Evolutionary conservation across 2,888 invertebrate species (phyloP).

Genomic region (Lutraria lutraria): DNA sequence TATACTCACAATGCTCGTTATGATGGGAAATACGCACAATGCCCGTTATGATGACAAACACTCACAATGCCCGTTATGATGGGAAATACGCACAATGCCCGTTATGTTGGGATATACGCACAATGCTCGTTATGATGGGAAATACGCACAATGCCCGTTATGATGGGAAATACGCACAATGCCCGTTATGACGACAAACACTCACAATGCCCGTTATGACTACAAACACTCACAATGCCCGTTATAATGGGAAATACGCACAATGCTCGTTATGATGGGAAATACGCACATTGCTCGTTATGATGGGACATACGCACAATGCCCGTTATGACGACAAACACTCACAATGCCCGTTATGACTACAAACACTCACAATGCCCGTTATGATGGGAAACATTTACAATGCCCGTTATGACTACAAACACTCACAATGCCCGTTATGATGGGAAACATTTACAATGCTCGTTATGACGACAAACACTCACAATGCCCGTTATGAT

Average conservation of each 20-base stretch:
- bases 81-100: too few relatives aligned
- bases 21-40: too few relatives aligned
- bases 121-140: neutral
- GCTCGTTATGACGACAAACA: neutral
- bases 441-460: neutral
- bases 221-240: too few relatives aligned
- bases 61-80: too few relatives aligned
- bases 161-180: neutral
- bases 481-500: neutral
- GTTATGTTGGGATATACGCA: neutral
- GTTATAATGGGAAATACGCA: too few relatives aligned
- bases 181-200: neutral
- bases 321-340: neutral
- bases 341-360: neutral
- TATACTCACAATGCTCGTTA: too few relatives aligned
- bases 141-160: neutral
- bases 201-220: neutral
- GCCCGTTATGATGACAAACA: too few relatives aligned
- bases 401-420: neutral
- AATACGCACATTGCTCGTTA: too few relatives aligned
- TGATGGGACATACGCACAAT: too few relatives aligned
- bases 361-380: neutral
- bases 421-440: neutral
- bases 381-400: neutral
- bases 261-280: too few relatives aligned